A percentile compares a stretch with the other conserved stretches of the same genome.
Evolutionary conservation across 2,113 vertebrate genomes (phyloP).

Genomic region (Dasypus novemcinctus): DNA sequence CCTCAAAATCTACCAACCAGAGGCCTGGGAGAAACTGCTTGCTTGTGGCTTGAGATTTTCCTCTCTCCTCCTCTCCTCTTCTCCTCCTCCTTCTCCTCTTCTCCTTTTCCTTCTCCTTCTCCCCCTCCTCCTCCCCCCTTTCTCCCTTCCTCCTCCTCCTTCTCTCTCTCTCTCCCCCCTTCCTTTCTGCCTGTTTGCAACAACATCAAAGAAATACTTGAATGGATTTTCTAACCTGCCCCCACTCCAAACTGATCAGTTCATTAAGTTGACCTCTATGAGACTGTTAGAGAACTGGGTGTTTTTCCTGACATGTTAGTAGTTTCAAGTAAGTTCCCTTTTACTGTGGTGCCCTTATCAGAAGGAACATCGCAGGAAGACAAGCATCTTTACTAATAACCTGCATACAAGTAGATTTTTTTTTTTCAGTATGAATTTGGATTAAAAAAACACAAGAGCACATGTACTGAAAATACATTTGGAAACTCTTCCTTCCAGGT

Average conservation of each 20-base stretch:
- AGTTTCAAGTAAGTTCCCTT: neutral
- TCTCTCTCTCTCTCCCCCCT: neutral
- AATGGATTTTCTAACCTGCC: slow-evolving; percentile 57
- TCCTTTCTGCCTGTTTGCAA: neutral
- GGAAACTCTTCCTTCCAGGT: neutral
- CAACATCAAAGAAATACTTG: slow-evolving; percentile 28
- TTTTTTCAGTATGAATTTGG: neutral
- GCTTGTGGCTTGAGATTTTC: neutral
- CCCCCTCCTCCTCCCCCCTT: neutral
- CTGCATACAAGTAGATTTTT: neutral
- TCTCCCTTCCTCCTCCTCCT: neutral
- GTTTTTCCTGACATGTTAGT: neutral
- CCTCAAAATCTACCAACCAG: slow-evolving; percentile 48
- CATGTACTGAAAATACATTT: neutral
- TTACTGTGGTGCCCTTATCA: neutral
- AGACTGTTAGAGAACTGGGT: neutral
- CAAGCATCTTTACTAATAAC: neutral
- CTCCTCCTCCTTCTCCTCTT: neutral
- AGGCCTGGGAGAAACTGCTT: neutral
- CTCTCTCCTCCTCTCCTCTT: neutral
- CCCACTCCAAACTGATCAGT: slow-evolving; percentile 45
- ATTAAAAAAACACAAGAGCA: neutral
- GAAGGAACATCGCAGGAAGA: neutral
- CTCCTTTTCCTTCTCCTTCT: neutral
- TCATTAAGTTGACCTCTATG: slow-evolving; percentile 48